Conservation (phyloP, 2,888 invertebrate genomes). For the Drosophila anomalata region DNA sequence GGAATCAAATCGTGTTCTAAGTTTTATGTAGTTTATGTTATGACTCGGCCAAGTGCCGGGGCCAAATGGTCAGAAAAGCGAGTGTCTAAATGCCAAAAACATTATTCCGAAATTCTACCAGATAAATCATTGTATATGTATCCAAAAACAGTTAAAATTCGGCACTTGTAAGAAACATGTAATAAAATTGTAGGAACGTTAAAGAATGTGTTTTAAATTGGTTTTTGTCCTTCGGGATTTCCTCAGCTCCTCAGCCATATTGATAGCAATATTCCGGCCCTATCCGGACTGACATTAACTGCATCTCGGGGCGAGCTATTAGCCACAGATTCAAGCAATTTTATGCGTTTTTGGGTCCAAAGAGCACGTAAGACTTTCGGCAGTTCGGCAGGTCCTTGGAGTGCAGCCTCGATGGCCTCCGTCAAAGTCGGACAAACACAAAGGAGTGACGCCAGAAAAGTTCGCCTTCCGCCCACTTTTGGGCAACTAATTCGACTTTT, state of each 20-base stretch:
- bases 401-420: conserved; percentile 3
- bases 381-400: conserved; percentile 15
- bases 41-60: conserved; percentile 22
- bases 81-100: conserved; percentile 15
- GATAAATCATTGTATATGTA: conserved; percentile 23
- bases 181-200: conserved; percentile 23
- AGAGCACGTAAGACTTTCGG: not conserved
- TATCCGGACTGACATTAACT: not conserved
- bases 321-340: conserved; percentile 10
- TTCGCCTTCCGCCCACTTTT: not conserved
- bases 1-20: conserved; percentile 7
- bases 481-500: conserved; percentile 23
- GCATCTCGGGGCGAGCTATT: conserved; percentile 15
- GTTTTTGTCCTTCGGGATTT: not conserved
- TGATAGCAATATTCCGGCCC: not conserved
- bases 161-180: conserved; percentile 5
- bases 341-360: conserved; percentile 15
- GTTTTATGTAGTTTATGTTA: conserved; percentile 33
- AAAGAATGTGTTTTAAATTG: not conserved
- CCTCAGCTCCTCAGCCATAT: not conserved
- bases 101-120: conserved; percentile 12
- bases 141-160: not conserved
- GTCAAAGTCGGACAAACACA: conserved; percentile 30
- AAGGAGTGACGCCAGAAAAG: conserved; percentile 6
- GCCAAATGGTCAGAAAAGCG: conserved; percentile 5